Base-by-base conservation (phyloP, 2,113 vertebrate species). In the Pipa parva region DNA sequence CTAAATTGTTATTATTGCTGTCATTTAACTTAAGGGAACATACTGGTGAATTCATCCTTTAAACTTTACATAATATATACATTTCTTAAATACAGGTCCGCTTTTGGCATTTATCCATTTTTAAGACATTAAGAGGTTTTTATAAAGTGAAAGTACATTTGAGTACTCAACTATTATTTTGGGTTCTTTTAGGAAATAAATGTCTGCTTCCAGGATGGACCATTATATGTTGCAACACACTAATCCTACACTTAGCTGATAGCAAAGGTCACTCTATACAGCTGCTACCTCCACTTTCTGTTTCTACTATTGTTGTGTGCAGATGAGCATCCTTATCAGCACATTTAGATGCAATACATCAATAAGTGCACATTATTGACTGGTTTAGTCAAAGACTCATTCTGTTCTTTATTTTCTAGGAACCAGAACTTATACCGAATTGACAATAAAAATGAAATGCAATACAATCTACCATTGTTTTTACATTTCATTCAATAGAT, bases 131-230 rank as follows among this genome's bases (percentile, higher is more conserved):
- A 3, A 37, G 24, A 71, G 68, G 59, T n/a, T 75, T 65, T 48
- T 49, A 59, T 46, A 29, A 72, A 24, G 71, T 25, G 9, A 52
- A 69, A 69, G 74, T 51, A 59, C 4, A 63, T 72, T 73, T 75
- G 62, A 73, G 63, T 22, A 68, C 25, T 73, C 56, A n/a, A 60
- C 52, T 71, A 68, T 37, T 29, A 22, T 70, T 74, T 75, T 9
- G 58, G 22, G 54, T 61, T 54, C 60, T 73, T 70, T 73, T 63
- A 72, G 33, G 48, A 74, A 20, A 69, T 67, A 55, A 74, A 58
- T 49, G 55, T 29, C 52, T 74, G 61, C 59, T 17, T 74, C 59
- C 50, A 62, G 58, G 26, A 69, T 26, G 58, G 17, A 8, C 26
- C 37, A 70, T 73, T 70, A 67, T 56, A 39, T 51, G 69, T 7